A percentile compares a stretch with the other conserved stretches of the same genome.
These are phyloP conservation scores for Clarias macrocephalus DNA, from an alignment of 2,113 vertebrate species.

Conservation along the genomic window DNA sequence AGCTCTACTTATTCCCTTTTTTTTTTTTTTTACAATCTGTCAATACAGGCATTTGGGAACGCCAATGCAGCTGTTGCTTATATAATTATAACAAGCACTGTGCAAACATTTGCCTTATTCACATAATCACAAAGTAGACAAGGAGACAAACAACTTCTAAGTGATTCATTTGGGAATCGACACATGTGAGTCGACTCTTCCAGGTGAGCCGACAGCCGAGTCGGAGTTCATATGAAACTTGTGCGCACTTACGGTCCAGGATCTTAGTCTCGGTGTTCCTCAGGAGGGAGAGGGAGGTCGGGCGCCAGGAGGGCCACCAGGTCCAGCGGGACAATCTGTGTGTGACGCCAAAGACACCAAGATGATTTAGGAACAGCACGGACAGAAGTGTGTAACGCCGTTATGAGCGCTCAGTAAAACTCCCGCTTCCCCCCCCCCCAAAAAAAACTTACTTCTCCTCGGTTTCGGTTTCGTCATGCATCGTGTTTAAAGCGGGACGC, in stretches of 20 bases:
- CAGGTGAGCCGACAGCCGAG: neutral
- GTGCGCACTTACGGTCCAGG: constrained; percentile 76
- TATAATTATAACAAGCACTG: neutral
- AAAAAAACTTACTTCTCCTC: constrained; percentile 64
- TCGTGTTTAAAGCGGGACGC: constrained; percentile 1
- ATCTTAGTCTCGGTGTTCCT: constrained; percentile 86
- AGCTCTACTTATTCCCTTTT: no score
- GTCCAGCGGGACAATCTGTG: constrained; percentile 74
- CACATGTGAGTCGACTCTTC: neutral
- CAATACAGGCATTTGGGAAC: no score
- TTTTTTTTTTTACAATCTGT: no score
- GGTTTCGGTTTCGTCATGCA: constrained; percentile 67
- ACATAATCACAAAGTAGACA: neutral
- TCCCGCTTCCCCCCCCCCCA: neutral
- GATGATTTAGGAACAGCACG: neutral
- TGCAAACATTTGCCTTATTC: neutral
- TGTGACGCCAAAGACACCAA: neutral
- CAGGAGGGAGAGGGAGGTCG: constrained; percentile 87
- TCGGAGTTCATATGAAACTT: neutral
- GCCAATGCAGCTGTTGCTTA: no score
- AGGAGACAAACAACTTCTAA: neutral
- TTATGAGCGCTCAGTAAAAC: neutral
- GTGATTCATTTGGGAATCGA: neutral
- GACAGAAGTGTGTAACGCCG: neutral
- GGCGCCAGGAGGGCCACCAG: constrained; percentile 86